Base-by-base conservation (phyloP, 2,113 vertebrate species). In the Saccopteryx leptura region DNA sequence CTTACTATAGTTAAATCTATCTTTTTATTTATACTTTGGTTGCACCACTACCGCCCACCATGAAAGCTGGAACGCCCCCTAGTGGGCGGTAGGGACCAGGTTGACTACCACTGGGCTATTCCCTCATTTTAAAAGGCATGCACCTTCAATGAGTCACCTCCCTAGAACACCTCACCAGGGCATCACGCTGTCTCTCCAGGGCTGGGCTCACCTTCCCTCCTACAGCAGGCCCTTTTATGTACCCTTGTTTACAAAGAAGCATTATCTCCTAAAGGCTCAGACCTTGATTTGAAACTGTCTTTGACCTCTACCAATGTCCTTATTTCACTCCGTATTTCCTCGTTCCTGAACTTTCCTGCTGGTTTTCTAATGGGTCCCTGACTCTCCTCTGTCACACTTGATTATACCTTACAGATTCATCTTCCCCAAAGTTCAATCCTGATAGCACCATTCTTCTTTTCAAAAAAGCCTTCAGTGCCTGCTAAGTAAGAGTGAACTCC, bases 401-500 rank as follows among this genome's bases (percentile, higher is more conserved):
- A 56, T 74, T 83, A 61, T 50, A 75, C 14, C 52, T 91, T 81
- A n/a, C 13, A 81, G 60, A 75, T 72, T 52, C 69, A 82, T 80
- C n/a, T 95, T 89, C 54, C 54, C 14, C 11, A 66, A 86, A 85
- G 8, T 85, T 68, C 66, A 83, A 80, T 84, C n/a, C 48, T n/a
- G 52, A 80, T 17, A 1, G 26, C 71, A 33, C 18, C 31, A 79
- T 84, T 74, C 65, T 86, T 72, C 78, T 31, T 79, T 76, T 61
- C 9, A 69, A 69, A 69, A 68, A 87, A 82, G 65, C 21, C 66
- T 52, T 90, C 61, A 17, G 7, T 85, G 7, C 33, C 61, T 93
- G 31, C 71, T 71, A 63, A 65, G n/a, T 61, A 91, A 56, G 58
- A 83, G 54, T 31, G 31, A 86, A 39, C 9, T 58, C 68, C 60